A percentile compares a stretch with the other conserved stretches of the same genome.
Conservation (phyloP, 2,797 vertebrate species). For the Phrynocephalus forsythii region DNA sequence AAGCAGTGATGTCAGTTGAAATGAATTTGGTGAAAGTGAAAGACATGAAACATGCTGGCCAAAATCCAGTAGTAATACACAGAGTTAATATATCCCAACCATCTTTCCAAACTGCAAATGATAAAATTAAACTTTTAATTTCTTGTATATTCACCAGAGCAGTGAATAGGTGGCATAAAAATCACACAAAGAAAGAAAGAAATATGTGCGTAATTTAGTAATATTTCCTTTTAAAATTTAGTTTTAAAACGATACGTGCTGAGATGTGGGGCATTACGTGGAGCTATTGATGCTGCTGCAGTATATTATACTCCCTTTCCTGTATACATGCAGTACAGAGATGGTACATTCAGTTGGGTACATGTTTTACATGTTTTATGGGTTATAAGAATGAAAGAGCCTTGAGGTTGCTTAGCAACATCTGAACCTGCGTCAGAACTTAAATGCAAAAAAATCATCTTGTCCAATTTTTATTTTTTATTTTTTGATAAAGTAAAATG, state of each 20-base stretch:
- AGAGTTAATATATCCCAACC: too few relatives aligned
- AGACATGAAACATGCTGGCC: too few relatives aligned
- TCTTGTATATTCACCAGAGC: too few relatives aligned
- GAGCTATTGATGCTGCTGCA: not conserved
- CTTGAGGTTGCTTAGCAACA: slow-evolving; percentile 43
- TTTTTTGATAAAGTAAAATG: slow-evolving; percentile 23
- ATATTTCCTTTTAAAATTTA: not conserved
- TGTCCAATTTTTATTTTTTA: not conserved
- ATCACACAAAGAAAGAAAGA: too few relatives aligned
- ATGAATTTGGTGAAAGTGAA: too few relatives aligned
- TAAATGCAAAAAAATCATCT: slow-evolving; percentile 28
- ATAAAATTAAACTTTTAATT: too few relatives aligned
- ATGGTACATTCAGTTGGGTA: not conserved
- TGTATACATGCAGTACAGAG: not conserved
- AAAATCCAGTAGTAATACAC: too few relatives aligned
- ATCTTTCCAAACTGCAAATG: too few relatives aligned
- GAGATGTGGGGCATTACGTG: not conserved
- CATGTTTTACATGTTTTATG: slow-evolving; percentile 17
- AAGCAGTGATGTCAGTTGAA: too few relatives aligned
- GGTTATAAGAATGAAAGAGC: slow-evolving; percentile 25
- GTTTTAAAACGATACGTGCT: not conserved
- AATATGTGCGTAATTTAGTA: not conserved
- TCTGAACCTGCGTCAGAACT: slow-evolving; percentile 19
- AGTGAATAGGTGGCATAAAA: not conserved
- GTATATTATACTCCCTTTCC: not conserved